These are phyloP conservation scores for Tromatobia lineatoria DNA, from an alignment of 2,888 invertebrate species.

Conservation along the genomic window DNA sequence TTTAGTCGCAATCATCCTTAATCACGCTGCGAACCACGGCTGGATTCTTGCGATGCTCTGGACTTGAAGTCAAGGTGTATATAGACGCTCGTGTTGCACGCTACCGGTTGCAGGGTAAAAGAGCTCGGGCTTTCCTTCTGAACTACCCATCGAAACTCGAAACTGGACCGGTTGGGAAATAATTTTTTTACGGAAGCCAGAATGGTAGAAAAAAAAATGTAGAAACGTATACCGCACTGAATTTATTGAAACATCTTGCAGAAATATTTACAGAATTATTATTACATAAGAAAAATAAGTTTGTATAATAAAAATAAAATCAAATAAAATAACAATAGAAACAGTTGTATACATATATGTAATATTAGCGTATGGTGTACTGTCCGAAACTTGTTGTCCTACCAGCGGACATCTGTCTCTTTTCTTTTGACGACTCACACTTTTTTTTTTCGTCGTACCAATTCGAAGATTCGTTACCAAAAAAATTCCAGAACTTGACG, in stretches of 20 bases:
- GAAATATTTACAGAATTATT: not conserved
- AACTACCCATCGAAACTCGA: not conserved
- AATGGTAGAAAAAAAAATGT: not conserved
- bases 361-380: slow-evolving; percentile 64
- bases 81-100: slow-evolving; percentile 18
- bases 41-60: slow-evolving; percentile 39
- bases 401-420: slow-evolving; percentile 40
- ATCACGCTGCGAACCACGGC: slow-evolving; percentile 56
- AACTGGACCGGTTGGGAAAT: not conserved
- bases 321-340: not conserved
- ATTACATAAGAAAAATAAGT: not conserved
- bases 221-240: not conserved
- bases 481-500: slow-evolving; percentile 77
- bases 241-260: not conserved
- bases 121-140: not conserved
- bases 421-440: slow-evolving; percentile 25
- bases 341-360: not conserved
- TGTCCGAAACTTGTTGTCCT: slow-evolving; percentile 62
- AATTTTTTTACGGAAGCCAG: not conserved
- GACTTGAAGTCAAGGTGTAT: not conserved
- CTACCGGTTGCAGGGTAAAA: slow-evolving; percentile 5
- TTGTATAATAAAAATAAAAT: not conserved
- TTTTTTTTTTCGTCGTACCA: slow-evolving; percentile 53
- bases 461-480: slow-evolving; percentile 71
- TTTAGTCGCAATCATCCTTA: slow-evolving; percentile 71